These are phyloP conservation scores for Leptopilina clavipes DNA, from an alignment of 1,140 invertebrate species.

Conservation along the genomic window DNA sequence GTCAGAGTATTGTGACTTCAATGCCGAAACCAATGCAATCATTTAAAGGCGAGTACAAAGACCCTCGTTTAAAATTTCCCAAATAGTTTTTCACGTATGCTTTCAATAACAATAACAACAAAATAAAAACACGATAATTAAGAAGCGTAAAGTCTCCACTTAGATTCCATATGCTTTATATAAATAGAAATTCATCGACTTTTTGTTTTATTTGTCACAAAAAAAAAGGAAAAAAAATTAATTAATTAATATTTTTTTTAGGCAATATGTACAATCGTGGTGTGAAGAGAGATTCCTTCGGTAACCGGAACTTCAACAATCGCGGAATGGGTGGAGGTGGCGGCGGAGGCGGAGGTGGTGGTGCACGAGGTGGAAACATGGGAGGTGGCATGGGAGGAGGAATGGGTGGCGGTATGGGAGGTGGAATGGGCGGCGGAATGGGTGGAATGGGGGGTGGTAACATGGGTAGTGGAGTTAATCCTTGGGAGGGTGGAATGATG, in stretches of 20 bases:
- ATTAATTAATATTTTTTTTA: neutral
- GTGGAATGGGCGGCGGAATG: constrained; percentile 57
- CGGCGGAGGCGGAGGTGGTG: constrained; percentile 59
- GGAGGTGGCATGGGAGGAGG: constrained; percentile 49
- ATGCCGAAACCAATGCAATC: neutral
- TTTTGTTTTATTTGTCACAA: neutral
- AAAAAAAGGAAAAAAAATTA: neutral
- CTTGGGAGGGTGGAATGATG: constrained; percentile 75
- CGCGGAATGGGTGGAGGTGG: constrained; percentile 68
- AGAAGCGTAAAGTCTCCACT: neutral
- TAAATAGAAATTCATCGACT: neutral
- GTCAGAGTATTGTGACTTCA: neutral
- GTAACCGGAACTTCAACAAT: constrained; percentile 69
- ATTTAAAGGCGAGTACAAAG: constrained; percentile 12
- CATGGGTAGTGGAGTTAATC: constrained; percentile 67
- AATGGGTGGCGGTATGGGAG: constrained; percentile 60
- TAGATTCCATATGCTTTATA: neutral
- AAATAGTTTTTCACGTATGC: neutral
- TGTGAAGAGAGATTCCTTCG: constrained; percentile 66
- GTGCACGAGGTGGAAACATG: constrained; percentile 53
- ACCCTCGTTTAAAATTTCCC: neutral
- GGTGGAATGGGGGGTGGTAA: constrained; percentile 51
- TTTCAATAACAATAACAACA: neutral
- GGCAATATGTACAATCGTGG: constrained; percentile 64
- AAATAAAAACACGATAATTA: neutral